Base-by-base conservation (phyloP, 2,888 invertebrate genomes). In the Diplolepis rosae region DNA sequence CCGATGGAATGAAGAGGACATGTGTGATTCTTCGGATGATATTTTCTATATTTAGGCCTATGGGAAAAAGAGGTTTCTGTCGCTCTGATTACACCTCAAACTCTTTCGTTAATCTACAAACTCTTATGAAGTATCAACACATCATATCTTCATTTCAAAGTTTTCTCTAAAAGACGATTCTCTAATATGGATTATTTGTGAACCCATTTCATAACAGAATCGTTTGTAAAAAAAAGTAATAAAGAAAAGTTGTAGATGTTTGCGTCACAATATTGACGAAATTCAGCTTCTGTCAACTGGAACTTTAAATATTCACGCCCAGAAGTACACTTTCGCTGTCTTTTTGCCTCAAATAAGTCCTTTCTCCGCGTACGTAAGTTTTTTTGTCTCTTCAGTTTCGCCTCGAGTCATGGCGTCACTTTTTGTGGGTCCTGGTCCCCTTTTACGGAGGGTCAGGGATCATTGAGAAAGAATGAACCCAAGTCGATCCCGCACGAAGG, bases 11-110 rank as follows among this genome's bases (percentile, higher is more conserved):
- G 66, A 69, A 52, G 65, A 65, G 66, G 82, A 85, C 86, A 87
- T 82, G 83, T 86, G 85, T 82, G 83, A 83, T 80, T 80, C 78
- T 77, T 75, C 77, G 80, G 80, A 80, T 81, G 85, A 82, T 83
- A 84, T 84, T 85, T 77, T 82, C 87, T 87, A 87, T 86, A 85
- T 86, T 86, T 87, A 87, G 86, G 83, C 80, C 84, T 85, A 84
- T 87, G 87, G 87, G 87, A 87, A 87, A 85, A 85, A 81, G 85
- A 81, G 80, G 80, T 81, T 83, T 79, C 71, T 75, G 70, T 71
- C 67, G 74, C 48, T 73, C 72, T 79, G 77, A 77, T 78, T 79
- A 72, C 82, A 75, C 77, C 78, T 79, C 72, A 66, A 45, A 30
- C 30, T 79, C 75, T 74, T 78, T 78, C 13, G 32, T 15, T 4